Evolutionary conservation across 2,113 vertebrate genomes (phyloP).

Genomic region (Gnathonemus longibarbis): DNA sequence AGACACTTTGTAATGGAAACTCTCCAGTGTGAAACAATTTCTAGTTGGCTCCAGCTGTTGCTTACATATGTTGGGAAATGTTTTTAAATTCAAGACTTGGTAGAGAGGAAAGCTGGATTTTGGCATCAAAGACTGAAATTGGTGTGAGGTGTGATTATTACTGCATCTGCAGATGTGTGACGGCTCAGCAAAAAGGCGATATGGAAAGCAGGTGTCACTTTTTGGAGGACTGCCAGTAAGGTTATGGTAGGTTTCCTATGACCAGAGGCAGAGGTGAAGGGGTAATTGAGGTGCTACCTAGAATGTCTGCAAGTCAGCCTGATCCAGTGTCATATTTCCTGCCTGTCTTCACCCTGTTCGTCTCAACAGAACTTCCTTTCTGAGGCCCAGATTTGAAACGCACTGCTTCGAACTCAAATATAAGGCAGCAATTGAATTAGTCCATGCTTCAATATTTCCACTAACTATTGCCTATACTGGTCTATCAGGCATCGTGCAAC

Average conservation of each 20-base stretch:
- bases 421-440: constrained; percentile 14
- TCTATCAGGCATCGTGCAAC: neutral
- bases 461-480: neutral
- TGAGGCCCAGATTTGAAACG: constrained; percentile 13
- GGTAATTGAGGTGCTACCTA: constrained; percentile 28
- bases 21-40: constrained; percentile 49
- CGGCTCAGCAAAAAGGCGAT: neutral
- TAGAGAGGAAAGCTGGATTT: constrained; percentile 38
- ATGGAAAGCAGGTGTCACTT: constrained; percentile 47
- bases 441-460: neutral
- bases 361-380: neutral
- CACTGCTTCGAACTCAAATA: neutral
- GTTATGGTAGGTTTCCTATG: constrained; percentile 30
- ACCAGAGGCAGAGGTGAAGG: constrained; percentile 17
- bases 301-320: constrained; percentile 40
- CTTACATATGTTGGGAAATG: constrained; percentile 58
- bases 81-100: constrained; percentile 43
- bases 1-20: constrained; percentile 43
- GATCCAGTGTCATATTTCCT: constrained; percentile 48
- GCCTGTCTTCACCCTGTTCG: constrained; percentile 26
- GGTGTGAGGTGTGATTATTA: constrained; percentile 28
- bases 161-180: neutral
- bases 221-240: constrained; percentile 45
- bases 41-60: constrained; percentile 51
- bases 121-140: constrained; percentile 48